Base-by-base conservation (phyloP, 2,888 invertebrate species). In the Carterocephalus palaemon region DNA sequence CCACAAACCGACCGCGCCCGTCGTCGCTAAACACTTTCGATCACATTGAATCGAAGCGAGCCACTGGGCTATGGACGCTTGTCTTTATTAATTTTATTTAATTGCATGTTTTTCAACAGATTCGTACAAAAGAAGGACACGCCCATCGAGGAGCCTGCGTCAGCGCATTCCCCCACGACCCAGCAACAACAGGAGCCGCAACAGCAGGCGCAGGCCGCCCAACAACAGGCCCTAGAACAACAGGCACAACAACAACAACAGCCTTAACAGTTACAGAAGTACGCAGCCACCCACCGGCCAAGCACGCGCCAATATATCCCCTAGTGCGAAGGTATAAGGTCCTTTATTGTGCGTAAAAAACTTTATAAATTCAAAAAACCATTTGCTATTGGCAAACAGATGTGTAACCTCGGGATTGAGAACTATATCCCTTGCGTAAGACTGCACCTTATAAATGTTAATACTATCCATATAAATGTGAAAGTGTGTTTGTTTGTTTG, bases 81-180 rank as follows among this genome's bases (percentile, higher is more conserved):
- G n/a, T n/a, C n/a, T n/a, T n/a, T n/a, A n/a, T n/a, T n/a, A n/a
- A n/a, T n/a, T n/a, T n/a, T n/a, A n/a, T n/a, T n/a, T n/a, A n/a
- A n/a, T n/a, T n/a, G n/a, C n/a, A n/a, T n/a, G 26, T 19, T 33
- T 19, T 20, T 36, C 5, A 12, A 17, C 66, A 81, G 80, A 54
- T 61, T 52, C 45, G 73, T 80, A 5, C 75, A 75, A 60, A 71
- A 69, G 55, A 77, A 75, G 55, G 61, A 64, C 22, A 51, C 55
- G 0, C 31, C 31, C 1, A 23, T 10, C 7, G 49, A 58, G 1
- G 78, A 78, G 16, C 74, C 78, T 0, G 72, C 75, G 49, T 67
- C 76, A 0, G 78, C 81, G 48, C 80, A 79, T 37, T 77, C 80
- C 0, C 80, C 80, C 1, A 52, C 70, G 16, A 56, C 71, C 10